These are phyloP conservation scores for Thamnophis sirtalis DNA, from an alignment of 2,113 vertebrate genomes.

Conservation along the genomic window DNA sequence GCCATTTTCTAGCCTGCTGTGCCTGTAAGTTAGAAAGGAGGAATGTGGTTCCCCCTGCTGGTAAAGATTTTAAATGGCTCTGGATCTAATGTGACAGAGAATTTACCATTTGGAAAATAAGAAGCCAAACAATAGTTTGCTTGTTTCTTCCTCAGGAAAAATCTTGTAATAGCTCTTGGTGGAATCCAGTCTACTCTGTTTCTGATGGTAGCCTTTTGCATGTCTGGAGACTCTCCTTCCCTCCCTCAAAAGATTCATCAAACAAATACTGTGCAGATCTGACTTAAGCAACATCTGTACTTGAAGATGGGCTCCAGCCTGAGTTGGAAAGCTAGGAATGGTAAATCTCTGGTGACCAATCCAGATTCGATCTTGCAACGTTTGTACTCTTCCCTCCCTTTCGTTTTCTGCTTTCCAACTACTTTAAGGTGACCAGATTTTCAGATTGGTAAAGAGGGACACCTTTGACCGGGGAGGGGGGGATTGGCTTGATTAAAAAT, in stretches of 20 bases:
- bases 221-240: neutral
- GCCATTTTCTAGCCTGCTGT: neutral
- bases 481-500: no score
- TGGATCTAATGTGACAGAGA: neutral
- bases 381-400: neutral
- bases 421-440: neutral
- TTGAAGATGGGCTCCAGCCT: neutral
- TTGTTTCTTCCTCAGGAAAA: neutral
- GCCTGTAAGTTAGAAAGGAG: neutral
- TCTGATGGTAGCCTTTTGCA: neutral
- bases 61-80: neutral
- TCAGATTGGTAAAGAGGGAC: no score
- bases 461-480: no score
- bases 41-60: constrained; percentile 47
- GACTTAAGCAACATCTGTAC: neutral
- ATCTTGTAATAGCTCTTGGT: neutral
- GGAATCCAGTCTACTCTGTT: neutral
- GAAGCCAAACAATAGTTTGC: neutral
- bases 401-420: neutral
- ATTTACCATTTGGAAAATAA: neutral
- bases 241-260: neutral
- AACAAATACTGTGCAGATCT: neutral
- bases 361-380: neutral
- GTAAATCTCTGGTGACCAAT: neutral
- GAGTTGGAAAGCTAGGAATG: neutral